Evolutionary conservation across 2,888 invertebrate genomes (phyloP), one percentile per base, ranked within the genome.

Genomic region (Agrotis ipsilon): DNA sequence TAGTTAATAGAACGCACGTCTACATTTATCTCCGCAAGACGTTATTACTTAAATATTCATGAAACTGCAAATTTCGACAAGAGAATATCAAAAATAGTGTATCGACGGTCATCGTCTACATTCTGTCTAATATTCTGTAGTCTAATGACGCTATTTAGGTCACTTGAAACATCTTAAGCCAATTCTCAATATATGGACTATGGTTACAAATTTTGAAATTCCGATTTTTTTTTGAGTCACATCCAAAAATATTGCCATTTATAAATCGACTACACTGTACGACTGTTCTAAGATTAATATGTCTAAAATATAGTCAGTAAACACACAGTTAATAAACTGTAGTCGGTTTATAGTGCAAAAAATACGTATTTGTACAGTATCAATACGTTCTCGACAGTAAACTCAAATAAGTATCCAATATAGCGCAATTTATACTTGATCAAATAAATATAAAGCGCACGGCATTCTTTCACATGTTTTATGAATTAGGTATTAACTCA

Each of bases 41-140:
- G 86, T 89, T 88, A 89, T 89, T 88, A 90, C 88, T 85, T 92
- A 90, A 91, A 93, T 92, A 92, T 92, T 90, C 91, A 90, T 92
- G 92, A 92, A 92, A 93, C 92, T 92, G 94, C 94, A 93, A 95
- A 95, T 96, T 95, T 95, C 96, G 96, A 96, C 95, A 96, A 96
- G 96, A 96, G 94, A 92, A 94, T 96, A 96, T 96, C 96, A 96
- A 96, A 96, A 96, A 96, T 96, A 96, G 96, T 95, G 94, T 93
- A 94, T 93, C 93, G 92, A 94, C 93, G 90, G 92, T 90, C 90
- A 89, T 91, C 92, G 89, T 86, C 93, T 94, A 95, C 92, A 92
- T 92, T 94, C 92, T 94, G 95, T 89, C 92, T 94, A 93, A 93
- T 92, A 92, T 92, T 93, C 90, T 93, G 94, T 93, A 93, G 90